phyloP scores from a whole-genome alignment of 2,888 invertebrate species.

The Caradrina kadenii region DNA sequence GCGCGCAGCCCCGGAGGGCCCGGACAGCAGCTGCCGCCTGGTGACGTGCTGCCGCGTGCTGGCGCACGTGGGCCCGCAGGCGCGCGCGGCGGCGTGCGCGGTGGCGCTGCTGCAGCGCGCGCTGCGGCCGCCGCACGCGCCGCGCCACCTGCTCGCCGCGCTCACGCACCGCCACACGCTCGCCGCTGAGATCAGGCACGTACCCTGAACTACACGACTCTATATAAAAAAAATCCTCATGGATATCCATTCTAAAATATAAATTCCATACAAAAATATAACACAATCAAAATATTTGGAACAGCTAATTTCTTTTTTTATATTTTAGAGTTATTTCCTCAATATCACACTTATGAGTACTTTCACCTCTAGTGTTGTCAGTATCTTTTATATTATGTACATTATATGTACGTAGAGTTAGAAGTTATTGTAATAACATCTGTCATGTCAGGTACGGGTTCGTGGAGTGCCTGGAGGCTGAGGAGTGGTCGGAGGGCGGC shows the following conservation, averaged over 20 bases:
- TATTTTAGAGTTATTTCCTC: too few relatives aligned
- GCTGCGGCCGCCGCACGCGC: constrained; percentile 90
- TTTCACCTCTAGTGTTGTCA: too few relatives aligned
- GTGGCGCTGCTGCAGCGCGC: constrained; percentile 91
- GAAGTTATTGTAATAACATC: too few relatives aligned
- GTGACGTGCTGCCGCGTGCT: constrained; percentile 80
- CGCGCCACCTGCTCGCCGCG: constrained; percentile 92
- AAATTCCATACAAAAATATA: too few relatives aligned
- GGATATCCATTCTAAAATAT: too few relatives aligned
- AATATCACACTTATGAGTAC: too few relatives aligned
- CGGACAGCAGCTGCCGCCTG: constrained; percentile 74
- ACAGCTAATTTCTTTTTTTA: too few relatives aligned
- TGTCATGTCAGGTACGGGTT: constrained; percentile 89
- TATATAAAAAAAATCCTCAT: too few relatives aligned
- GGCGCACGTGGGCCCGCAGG: constrained; percentile 66
- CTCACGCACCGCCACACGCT: constrained; percentile 93
- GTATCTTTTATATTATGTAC: too few relatives aligned
- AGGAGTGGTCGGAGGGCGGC: constrained; percentile 77
- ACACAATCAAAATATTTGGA: too few relatives aligned
- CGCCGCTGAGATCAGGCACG: constrained; percentile 91
- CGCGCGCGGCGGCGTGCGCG: constrained; percentile 68
- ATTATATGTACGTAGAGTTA: too few relatives aligned
- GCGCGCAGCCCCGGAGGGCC: constrained; percentile 73
- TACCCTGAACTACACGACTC: too few relatives aligned
- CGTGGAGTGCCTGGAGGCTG: constrained; percentile 96